Base-by-base conservation (phyloP, 1,140 invertebrate genomes). In the Sycophila sp. region DNA sequence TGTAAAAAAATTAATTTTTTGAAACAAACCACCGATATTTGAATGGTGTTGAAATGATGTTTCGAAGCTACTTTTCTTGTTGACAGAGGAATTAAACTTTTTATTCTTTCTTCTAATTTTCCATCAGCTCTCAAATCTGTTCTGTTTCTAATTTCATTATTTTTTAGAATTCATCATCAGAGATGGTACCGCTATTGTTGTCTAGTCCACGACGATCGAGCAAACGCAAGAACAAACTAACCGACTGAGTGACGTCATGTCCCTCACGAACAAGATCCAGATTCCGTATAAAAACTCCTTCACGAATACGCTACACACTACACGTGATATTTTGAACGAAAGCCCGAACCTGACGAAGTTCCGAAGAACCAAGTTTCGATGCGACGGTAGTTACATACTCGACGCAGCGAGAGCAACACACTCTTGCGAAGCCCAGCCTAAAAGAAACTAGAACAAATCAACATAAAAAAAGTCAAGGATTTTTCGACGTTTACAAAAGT, bases 151-250 rank as follows among this genome's bases (percentile, higher is more conserved):
- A 32, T 49, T 19, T 47, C n/a, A n/a, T 45, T 24, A 22, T 56
- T 55, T 0, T 67, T 42, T 36, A 67, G 69, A 62, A 17, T 55
- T 51, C 38, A 69, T 19, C 36, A 17, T 32, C 7, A 63, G 34
- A 53, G 55, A 75, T 34, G 34, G 59, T 75, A 59, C 40, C 30
- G 67, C 62, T 62, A 53, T 75, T 75, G 66, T 78, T 78, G 75
- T 77, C 73, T 77, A 75, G 77, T 76, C 75, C 66, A 66, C 70
- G 73, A 77, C 67, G 73, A 77, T 76, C 74, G 74, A 76, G 69
- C 62, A 72, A 78, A 72, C 68, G 71, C 60, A 49, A 34, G 69
- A 75, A 75, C 66, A 74, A 74, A 74, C 58, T 34, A 42, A 36
- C 62, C 36, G 66, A 63, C 58, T 51, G 71, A 66, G 56, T 66